Evolutionary conservation across 2,113 vertebrate species (phyloP), one percentile per base, ranked within the genome.

Genomic region (Riparia riparia): DNA sequence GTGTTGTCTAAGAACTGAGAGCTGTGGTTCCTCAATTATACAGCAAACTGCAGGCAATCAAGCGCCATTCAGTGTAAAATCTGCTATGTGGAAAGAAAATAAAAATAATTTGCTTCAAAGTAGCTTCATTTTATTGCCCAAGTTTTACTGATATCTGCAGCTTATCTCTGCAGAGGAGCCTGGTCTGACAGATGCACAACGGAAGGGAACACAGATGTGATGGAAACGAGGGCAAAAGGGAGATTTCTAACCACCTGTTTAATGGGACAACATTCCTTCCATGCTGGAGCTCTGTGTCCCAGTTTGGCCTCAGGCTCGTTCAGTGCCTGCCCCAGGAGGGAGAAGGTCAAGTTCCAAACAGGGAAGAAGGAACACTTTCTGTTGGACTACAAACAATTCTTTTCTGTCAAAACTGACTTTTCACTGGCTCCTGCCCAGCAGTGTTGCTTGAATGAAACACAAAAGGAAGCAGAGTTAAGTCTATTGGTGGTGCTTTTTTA

Each of bases 401-500:
- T 17, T 31, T 61, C 18, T 70, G 44, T 63, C 61, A 82, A 16
- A 34, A 39, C 4, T 31, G n/a, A 58, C 15, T 68, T 83, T 71
- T 91, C 19, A 9, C 16, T 84, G 37, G 15, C 34, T 91, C n/a
- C 31, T 90, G 21, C 51, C 66, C 45, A 44, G 56, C 44, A 41
- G 12, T 6, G 1, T 42, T 81, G 14, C 53, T 73, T 61, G 53
- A 90, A 45, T 50, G 5, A 82, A 89, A 42, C 8, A 34, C 34
- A 47, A 58, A 66, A 83, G 17, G 57, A 78, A 53, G 3, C 10
- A 25, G 44, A 58, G 7, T 53, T 39, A 65, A 56, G 12, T 66
- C 44, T 20, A 16, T 10, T 3, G 1, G 9, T 53, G 14, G 1
- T 8, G 9, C 5, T 34, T 78, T 74, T 54, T 3, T 1, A 57